These are phyloP conservation scores for Nysson spinosus DNA, from an alignment of 2,888 invertebrate species.

Conservation along the genomic window DNA sequence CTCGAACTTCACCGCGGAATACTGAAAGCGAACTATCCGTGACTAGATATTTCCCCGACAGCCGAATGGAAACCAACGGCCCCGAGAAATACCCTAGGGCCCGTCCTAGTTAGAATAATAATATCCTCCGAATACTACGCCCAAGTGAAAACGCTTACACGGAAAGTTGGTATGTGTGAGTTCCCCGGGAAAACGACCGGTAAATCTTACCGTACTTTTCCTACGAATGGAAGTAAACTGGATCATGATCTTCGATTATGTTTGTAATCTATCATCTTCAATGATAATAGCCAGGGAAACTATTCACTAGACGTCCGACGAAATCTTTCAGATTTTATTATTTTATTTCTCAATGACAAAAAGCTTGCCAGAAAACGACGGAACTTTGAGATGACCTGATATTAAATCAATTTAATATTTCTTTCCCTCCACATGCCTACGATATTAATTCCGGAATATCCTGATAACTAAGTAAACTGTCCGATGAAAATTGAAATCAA, in stretches of 20 bases:
- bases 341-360: too few relatives aligned
- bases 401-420: too few relatives aligned
- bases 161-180: background rate
- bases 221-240: background rate
- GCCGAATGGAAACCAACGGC: slow-evolving; percentile 10
- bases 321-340: too few relatives aligned
- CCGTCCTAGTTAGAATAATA: slow-evolving; percentile 15
- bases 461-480: background rate
- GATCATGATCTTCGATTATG: too few relatives aligned
- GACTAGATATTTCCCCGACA: slow-evolving; percentile 1
- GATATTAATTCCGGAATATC: too few relatives aligned
- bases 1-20: background rate
- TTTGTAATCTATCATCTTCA: too few relatives aligned
- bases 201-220: background rate
- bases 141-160: background rate
- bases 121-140: background rate
- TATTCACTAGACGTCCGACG: too few relatives aligned
- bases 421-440: too few relatives aligned
- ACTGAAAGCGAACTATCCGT: background rate
- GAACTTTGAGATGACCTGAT: too few relatives aligned
- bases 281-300: too few relatives aligned
- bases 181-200: background rate
- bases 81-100: slow-evolving; percentile 9
- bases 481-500: slow-evolving; percentile 27
- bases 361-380: too few relatives aligned